Percentiles rank a stretch among this genome's conserved stretches.
Conservation (phyloP, 2,113 vertebrate species). For the Astur gentilis region DNA sequence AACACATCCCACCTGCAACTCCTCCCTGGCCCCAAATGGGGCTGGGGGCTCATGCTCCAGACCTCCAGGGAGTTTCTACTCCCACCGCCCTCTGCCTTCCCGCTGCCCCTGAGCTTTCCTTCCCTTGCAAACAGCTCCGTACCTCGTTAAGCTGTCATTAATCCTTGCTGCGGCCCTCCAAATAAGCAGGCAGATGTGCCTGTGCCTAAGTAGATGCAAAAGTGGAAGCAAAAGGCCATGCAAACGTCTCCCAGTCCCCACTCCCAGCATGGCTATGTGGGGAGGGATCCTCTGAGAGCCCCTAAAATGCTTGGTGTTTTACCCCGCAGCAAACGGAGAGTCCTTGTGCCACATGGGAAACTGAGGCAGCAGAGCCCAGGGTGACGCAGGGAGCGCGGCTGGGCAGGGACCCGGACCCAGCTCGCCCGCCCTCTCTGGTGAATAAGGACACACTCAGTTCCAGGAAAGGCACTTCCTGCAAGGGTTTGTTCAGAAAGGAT, state of each 20-base stretch:
- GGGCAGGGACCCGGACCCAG: fast-evolving
- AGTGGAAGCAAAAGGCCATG: fast-evolving
- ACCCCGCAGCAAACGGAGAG: fast-evolving
- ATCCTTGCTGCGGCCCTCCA: background rate
- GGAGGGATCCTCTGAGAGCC: background rate
- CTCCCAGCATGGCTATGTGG: fast-evolving
- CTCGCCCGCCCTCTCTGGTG: background rate
- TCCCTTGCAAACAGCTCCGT: background rate
- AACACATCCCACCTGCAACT: background rate
- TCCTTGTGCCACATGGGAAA: background rate
- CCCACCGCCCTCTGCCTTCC: background rate
- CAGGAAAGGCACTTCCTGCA: background rate
- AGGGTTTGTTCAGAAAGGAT: background rate
- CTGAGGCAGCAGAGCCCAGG: background rate
- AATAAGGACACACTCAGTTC: background rate
- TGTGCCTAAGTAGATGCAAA: fast-evolving
- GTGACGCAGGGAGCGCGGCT: fast-evolving
- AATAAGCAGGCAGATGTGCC: background rate
- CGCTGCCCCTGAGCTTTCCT: background rate
- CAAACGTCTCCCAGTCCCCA: background rate
- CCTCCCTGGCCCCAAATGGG: background rate
- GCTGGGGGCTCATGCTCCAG: background rate
- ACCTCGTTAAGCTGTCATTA: background rate
- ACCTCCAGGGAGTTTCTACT: background rate
- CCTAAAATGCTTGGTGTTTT: background rate